phyloP scores from a whole-genome alignment of 2,888 invertebrate genomes.

The Timandra comae region DNA sequence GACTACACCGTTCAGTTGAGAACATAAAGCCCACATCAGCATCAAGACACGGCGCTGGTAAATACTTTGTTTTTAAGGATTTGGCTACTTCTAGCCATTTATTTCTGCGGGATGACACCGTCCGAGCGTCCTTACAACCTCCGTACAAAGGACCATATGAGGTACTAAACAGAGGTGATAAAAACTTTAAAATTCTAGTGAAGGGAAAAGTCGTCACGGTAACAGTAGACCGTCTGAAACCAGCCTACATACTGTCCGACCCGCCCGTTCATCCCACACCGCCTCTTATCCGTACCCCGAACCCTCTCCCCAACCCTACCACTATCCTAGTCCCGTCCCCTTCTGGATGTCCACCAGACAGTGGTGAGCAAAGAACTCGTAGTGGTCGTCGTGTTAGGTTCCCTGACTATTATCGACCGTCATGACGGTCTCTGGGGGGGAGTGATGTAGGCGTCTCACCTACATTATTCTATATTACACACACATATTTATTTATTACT shows the following conservation, averaged over 20 bases:
- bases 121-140: conserved; percentile 8
- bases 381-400: too few species aligned
- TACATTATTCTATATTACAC: too few species aligned
- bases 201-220: background rate
- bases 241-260: conserved; percentile 10
- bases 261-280: too few species aligned
- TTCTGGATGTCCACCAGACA: too few species aligned
- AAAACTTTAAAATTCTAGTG: background rate
- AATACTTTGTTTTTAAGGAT: conserved; percentile 1
- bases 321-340: too few species aligned
- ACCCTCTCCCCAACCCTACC: too few species aligned
- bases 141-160: conserved; percentile 12
- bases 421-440: too few species aligned
- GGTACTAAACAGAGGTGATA: background rate
- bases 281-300: too few species aligned
- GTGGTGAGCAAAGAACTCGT: too few species aligned
- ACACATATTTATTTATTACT: too few species aligned
- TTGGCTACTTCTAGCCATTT: conserved; percentile 4
- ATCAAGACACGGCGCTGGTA: background rate
- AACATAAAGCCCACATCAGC: background rate
- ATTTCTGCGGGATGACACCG: conserved; percentile 11
- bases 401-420: too few species aligned
- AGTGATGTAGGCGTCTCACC: too few species aligned
- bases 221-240: conserved; percentile 21
- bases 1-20: background rate